Base-by-base conservation (phyloP, 2,113 vertebrate genomes). In the Oxyruncus cristatus region DNA sequence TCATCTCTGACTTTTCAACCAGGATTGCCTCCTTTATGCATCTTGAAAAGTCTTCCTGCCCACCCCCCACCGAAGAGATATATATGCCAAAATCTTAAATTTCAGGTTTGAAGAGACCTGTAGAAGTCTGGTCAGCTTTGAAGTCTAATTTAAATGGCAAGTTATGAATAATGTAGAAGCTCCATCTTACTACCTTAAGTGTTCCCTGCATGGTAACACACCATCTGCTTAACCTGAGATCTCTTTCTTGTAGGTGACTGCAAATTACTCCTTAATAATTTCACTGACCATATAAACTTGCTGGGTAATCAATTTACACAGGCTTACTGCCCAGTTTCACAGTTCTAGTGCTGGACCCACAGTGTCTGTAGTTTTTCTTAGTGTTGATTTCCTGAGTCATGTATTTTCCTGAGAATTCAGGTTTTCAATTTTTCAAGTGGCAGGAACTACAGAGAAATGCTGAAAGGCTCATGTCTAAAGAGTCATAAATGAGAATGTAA, bases 241-340 rank as follows among this genome's bases (percentile, higher is more conserved):
- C 47, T 88, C 33, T 44, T 68, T 85, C 71, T 46, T 33, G 27
- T 39, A 88, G 85, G 74, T 92, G 55, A 63, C 62, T 96, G 89
- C 87, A 65, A 83, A 94, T 95, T 92, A 42, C 30, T 77, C 47
- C 28, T 62, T 83, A 85, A 75, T 85, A 87, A 92, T 85, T 95
- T 92, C 77, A 72, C 81, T 49, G 73, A 73, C 81, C 21, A 24
- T 41, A 56, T 59, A 76, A 94, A 77, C 67, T 58, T 47, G 23
- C 62, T 80, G 50, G 72, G 46, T 76, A 80, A 96, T 83, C 85
- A 82, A 85, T 96, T 96, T 77, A 66, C 53, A 52, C 67, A 79
- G 92, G 49, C 62, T 91, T 83, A 28, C 33, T 83, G 71, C 90
- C 63, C 55, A 32, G 42, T 93, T 92, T 96, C 75, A 77, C 72